phyloP scores from a whole-genome alignment of 2,888 invertebrate genomes.

The Mycalesis mineus region DNA sequence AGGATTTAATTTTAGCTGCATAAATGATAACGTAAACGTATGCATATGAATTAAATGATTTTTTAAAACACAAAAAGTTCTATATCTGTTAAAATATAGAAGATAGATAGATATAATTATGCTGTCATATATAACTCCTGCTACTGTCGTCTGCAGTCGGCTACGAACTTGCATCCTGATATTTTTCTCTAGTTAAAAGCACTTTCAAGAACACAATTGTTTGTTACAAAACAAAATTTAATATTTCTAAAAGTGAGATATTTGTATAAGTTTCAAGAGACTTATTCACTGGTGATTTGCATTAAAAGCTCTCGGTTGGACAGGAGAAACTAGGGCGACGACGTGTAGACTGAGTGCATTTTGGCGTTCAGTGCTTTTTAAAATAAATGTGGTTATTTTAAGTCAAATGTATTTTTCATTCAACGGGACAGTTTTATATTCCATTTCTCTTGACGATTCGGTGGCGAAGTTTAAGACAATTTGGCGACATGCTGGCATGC shows the following conservation, averaged over 20 bases:
- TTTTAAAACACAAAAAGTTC: no score
- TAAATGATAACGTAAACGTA: no score
- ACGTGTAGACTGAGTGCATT: slow-evolving; percentile 50
- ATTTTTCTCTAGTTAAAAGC: neutral
- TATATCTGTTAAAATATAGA: no score
- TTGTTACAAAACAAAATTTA: neutral
- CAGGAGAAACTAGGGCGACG: slow-evolving; percentile 36
- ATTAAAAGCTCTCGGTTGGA: slow-evolving; percentile 47
- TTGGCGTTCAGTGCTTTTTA: slow-evolving; percentile 46
- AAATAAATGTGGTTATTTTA: slow-evolving; percentile 38
- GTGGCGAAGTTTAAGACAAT: slow-evolving; percentile 5
- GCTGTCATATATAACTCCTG: no score
- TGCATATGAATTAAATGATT: no score
- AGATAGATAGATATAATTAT: no score
- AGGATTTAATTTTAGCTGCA: no score
- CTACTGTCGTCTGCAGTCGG: no score
- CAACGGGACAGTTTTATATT: slow-evolving; percentile 13
- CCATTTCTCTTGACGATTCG: slow-evolving; percentile 8
- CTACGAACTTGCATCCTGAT: no score
- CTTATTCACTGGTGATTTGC: slow-evolving; percentile 38
- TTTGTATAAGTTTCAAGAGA: neutral
- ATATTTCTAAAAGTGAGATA: neutral
- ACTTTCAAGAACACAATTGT: neutral
- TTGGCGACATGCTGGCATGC: slow-evolving; percentile 5
- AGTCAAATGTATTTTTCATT: slow-evolving; percentile 27